Evolutionary conservation across 1,140 invertebrate genomes (phyloP), one percentile per base, ranked within the genome.

Genomic region (Platorchestia sp.): DNA sequence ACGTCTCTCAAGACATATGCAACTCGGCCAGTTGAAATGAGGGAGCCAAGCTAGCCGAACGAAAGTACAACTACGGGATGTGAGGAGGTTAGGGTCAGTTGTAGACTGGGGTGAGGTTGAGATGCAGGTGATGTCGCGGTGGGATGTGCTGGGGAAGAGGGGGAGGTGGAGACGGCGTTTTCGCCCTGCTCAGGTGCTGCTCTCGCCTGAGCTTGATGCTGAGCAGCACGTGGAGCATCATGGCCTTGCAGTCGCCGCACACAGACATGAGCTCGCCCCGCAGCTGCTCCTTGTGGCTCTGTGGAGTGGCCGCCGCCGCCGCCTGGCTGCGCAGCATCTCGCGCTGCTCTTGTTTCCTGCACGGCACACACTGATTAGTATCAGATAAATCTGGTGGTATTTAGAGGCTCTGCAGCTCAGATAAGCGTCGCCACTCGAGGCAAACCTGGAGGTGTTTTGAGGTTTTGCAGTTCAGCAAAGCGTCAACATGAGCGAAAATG

Each of bases 181-280:
- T 45, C 42, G 95, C 87, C 7, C 86, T 47, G 43, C 95, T 95
- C 42, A 59, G 53, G 16, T 95, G 95, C 43, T 96, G 95, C 86
- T 96, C 96, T 93, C 96, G 91, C 44, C 96, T 95, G 5, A 96
- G 75, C 90, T 95, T 96, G 42, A 96, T 96, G 44, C 96, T 96
- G 27, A 98, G 98, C 96, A 99, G 99, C 97, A 99, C 99, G 97
- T 99, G 98, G 96, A 99, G 98, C 53, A 99, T 98, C 98, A 99
- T 98, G 19, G 98, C 98, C 97, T 99, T 99, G 97, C 99, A 99
- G 97, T 99, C 99, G 97, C 99, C 98, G 97, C 99, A 99, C 42
- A 99, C 99, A 53, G 98, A 98, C 98, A 99, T 98, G 96, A 98
- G 98, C 75, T 98, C 98, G 91, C 98, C 98, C 96, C 98, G 98